Evolutionary conservation across 2,113 vertebrate species (phyloP), one percentile per base, ranked within the genome.

Genomic region (Ophiodon elongatus): DNA sequence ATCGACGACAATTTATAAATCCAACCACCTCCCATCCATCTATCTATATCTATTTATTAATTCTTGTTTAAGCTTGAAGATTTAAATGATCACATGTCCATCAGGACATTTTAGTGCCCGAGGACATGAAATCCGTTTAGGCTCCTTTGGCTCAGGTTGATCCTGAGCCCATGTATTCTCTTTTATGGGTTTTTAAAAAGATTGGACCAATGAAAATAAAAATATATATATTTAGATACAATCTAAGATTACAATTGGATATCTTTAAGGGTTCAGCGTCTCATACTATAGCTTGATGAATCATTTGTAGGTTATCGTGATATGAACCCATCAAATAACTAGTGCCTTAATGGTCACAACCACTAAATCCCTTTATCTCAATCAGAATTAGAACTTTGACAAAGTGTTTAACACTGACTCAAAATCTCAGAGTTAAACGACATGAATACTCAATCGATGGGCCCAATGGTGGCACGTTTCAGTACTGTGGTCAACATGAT

Each of bases 401-500:
- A 27, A 43, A 25, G 25, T 47, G 6, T 33, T 54, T 8, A 23
- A 25, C 65, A 67, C 25, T 0, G n/a, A 23, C n/a, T 60, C 7
- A 6, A 75, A 4, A 27, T 6, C 27, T 47, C 15, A 19, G 43
- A 21, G 60, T 37, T 27, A 27, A 35, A 64, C 39, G 4, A 14
- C 2, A 39, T 33, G 11, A 43, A 69, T 6, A 8, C 29, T 81
- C 27, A 82, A 73, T 63, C 21, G 74, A 63, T 10, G 21, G 10
- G 37, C 45, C 19, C 11, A 62, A 6, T 2, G 19, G 14, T 41
- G 47, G 83, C 39, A 73, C 27, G 73, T 41, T 76, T 70, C 43
- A 76, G 64, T 74, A 70, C 82, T 85, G 83, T 93, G 69, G 76
- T 86, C 77, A 76, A 88, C 83, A 89, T 91, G 93, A 94, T 93